A percentile compares a stretch with the other conserved stretches of the same genome.
Evolutionary conservation across 2,797 vertebrate species (phyloP).

Genomic region (Lepilemur ruficaudatus): DNA sequence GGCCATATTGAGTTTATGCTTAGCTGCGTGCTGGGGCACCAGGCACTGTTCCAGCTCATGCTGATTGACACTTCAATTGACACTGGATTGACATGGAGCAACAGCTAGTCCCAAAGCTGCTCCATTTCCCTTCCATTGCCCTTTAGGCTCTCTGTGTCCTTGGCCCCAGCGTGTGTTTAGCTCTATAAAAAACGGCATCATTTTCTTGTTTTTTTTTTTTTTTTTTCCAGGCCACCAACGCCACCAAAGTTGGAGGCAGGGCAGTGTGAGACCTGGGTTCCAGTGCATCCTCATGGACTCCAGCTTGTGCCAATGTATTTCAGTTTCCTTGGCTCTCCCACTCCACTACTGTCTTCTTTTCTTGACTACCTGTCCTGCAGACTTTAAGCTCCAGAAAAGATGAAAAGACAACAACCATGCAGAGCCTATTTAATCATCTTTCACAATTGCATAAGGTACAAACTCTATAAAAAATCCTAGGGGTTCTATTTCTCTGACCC

Average conservation of each 20-base stretch:
- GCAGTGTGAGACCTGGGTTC: not conserved
- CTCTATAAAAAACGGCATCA: not conserved
- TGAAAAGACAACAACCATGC: not conserved
- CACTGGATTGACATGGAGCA: not conserved
- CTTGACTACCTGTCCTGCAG: not conserved
- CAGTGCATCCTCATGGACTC: accelerated
- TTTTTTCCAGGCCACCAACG: not conserved
- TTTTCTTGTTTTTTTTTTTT: not conserved
- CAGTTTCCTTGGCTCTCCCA: not conserved
- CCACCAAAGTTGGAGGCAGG: not conserved
- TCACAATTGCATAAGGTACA: not conserved
- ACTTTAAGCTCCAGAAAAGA: not conserved
- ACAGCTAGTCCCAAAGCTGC: not conserved
- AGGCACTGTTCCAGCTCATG: not conserved
- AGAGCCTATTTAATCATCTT: not conserved
- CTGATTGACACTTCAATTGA: not conserved
- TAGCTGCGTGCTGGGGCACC: not conserved
- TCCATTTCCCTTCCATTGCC: not conserved
- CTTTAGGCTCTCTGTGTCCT: not conserved
- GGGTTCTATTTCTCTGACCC: not conserved
- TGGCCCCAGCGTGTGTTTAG: not conserved
- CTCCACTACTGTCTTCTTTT: not conserved
- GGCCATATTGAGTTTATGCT: not conserved
- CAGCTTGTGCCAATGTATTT: not conserved
- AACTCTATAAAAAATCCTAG: not conserved